Percentiles rank a stretch among this genome's conserved stretches.
phyloP scores from a whole-genome alignment of 2,113 vertebrate genomes.

The Natator depressus region DNA sequence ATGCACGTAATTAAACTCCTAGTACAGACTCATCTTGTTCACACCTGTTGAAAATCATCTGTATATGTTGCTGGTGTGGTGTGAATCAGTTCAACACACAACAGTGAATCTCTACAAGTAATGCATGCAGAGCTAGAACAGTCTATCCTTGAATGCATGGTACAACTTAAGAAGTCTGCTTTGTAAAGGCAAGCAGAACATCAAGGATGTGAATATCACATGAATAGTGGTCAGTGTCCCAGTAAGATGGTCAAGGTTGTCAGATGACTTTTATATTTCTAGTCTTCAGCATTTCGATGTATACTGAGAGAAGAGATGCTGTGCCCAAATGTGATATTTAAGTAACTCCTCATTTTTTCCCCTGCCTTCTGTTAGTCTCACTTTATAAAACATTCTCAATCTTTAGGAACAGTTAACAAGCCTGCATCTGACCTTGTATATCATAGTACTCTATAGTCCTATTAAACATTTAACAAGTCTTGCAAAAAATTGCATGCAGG shows the following conservation, averaged over 20 bases:
- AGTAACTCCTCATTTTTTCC: constrained; percentile 36
- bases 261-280: not conserved
- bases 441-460: constrained; percentile 23
- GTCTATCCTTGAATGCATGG: not conserved
- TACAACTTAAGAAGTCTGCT: not conserved
- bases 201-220: not conserved
- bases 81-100: not conserved
- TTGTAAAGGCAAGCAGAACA: not conserved
- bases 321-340: not conserved
- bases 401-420: constrained; percentile 56
- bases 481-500: constrained; percentile 54
- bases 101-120: not conserved
- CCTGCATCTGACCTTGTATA: constrained; percentile 31
- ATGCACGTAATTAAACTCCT: not conserved
- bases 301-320: not conserved
- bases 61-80: not conserved
- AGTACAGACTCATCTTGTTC: not conserved
- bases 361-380: constrained; percentile 61
- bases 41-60: constrained; percentile 4
- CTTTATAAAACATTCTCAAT: constrained; percentile 67
- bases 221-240: not conserved
- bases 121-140: not conserved
- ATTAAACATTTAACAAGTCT: constrained; percentile 68
- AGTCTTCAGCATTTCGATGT: not conserved
- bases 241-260: not conserved